Evolutionary conservation across 2,113 vertebrate species (phyloP), one percentile per base, ranked within the genome.

Genomic region (Diglossa brunneiventris): DNA sequence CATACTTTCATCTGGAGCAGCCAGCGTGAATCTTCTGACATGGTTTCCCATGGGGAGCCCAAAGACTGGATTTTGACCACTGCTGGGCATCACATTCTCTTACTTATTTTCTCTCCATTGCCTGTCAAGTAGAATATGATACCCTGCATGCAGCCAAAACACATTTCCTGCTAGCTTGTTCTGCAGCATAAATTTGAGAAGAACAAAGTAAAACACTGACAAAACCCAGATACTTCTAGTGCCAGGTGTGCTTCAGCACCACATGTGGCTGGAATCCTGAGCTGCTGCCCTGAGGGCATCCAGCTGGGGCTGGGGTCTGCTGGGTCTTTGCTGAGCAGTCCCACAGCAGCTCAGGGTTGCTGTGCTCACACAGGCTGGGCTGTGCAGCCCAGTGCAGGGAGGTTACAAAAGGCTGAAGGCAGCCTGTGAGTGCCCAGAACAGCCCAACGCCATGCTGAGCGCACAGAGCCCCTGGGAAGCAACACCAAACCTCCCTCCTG

Each of bases 381-480:
- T 0, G 13, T 82, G 44, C 42, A 70, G 67, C 46, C 55, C 55
- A 24, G 46, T 3, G 67, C 47, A 58, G 58, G 49, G 41, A 63
- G 52, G 52, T 33, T 47, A 62, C 27, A 67, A 31, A 49, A 44
- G 67, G 33, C 37, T 75, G 81, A 35, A 42, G 63, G 44, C 30
- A 85, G 74, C 42, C 37, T 39, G 39, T n/a, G 55, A 22, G 59
- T 1, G 4, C n/a, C 77, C 53, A 59, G 49, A 53, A 24, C 55
- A 46, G 39, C 69, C 52, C 19, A 53, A 37, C 0, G 0, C 37
- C 0, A n/a, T 0, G 0, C 39, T 0, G 0, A 30, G 7, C 55
- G 31, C 49, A 28, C 31, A 8, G 15, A 68, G 64, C 10, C 61
- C 35, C 31, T 0, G 2, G 1, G 17, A 11, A 12, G 12, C 24